Evolutionary conservation across 2,888 invertebrate genomes (phyloP), one percentile per base, ranked within the genome.

Genomic region (Tillus elongatus): DNA sequence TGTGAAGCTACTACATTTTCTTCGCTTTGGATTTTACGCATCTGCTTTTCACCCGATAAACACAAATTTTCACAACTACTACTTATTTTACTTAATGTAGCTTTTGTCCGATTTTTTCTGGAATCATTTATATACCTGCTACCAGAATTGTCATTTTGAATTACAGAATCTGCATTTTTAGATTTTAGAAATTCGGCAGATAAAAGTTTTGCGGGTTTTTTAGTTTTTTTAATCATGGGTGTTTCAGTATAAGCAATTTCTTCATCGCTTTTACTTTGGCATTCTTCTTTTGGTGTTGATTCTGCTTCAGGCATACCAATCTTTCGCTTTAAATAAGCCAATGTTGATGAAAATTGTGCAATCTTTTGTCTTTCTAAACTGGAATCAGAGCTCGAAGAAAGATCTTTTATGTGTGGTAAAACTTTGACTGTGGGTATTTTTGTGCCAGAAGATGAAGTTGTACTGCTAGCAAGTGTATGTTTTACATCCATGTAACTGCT

Each of bases 261-360:
- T 11, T 3, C 30, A 11, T 14, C 11, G n/a, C n/a, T n/a, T n/a
- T n/a, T n/a, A n/a, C n/a, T n/a, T n/a, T n/a, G n/a, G n/a, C n/a
- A n/a, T n/a, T n/a, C n/a, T n/a, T n/a, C n/a, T n/a, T 50, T 46
- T 13, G 71, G 72, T 26, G 74, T 74, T 3, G 74, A 74, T 49
- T 73, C 72, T 32, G 72, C 72, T 16, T 68, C 68, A 2, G 74
- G 74, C 3, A 53, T 42, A 3, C 72, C 73, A 42, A 59, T 56
- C 44, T 50, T 56, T 33, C 44, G 34, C 32, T 57, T 52, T 19
- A 58, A 42, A 37, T 41, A 50, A 9, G 46, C 34, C n/a, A 52
- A 36, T 3, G 46, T 44, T 19, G 33, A 39, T 15, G 41, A 36
- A 41, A 51, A 51, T 15, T 46, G 37, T 28, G 15, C 8, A 26